phyloP scores from a whole-genome alignment of 2,888 invertebrate genomes.

The Disparrhopalites patrizii region DNA sequence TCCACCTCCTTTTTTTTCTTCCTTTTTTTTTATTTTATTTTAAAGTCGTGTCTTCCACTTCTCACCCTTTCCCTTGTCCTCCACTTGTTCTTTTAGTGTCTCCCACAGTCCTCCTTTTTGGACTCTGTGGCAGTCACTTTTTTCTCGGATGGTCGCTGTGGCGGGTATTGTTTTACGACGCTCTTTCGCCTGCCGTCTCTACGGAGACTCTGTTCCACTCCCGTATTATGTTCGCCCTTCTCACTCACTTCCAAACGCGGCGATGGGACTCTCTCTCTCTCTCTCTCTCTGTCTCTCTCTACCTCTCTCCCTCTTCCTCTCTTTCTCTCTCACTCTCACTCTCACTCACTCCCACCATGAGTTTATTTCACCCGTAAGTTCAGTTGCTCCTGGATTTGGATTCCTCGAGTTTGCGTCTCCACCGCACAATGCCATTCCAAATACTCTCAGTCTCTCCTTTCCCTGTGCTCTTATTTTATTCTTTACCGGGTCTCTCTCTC shows the following conservation, averaged over 20 bases:
- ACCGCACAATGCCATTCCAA: conserved; percentile 4
- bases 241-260: not conserved
- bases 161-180: conserved; percentile 6
- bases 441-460: too few species aligned
- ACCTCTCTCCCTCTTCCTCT: not conserved
- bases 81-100: too few species aligned
- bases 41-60: too few species aligned
- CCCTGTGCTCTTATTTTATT: too few species aligned
- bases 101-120: too few species aligned
- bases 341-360: not conserved
- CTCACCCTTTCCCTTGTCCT: too few species aligned
- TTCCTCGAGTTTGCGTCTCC: conserved; percentile 3
- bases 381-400: not conserved
- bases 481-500: too few species aligned
- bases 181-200: conserved; percentile 3
- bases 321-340: not conserved
- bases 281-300: not conserved
- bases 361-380: not conserved
- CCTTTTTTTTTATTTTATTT: too few species aligned
- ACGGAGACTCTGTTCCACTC: not conserved
- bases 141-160: too few species aligned
- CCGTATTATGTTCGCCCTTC: not conserved
- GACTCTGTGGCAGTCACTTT: too few species aligned
- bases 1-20: too few species aligned
- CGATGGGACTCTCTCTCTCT: not conserved